Evolutionary conservation across 2,797 vertebrate genomes (phyloP).

Genomic region (Acanthurus tractus): DNA sequence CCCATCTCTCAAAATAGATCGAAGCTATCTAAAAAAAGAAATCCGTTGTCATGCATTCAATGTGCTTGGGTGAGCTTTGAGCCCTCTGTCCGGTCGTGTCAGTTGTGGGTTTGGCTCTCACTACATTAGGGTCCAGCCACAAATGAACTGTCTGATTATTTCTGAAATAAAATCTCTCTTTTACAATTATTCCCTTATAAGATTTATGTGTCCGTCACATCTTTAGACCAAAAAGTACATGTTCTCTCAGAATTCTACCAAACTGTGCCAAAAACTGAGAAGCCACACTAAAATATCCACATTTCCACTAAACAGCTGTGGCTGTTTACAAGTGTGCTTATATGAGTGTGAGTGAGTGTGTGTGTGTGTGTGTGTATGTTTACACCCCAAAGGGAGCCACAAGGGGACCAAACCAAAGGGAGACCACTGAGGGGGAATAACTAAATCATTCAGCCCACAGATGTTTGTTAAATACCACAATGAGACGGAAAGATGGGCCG

Average conservation of each 20-base stretch:
- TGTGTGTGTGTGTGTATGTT: constrained; percentile 20
- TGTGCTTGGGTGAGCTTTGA: constrained; percentile 42
- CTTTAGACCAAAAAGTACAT: constrained; percentile 2
- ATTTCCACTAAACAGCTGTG: constrained; percentile 63
- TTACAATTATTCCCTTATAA: background rate
- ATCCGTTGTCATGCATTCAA: constrained; percentile 65
- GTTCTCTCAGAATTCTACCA: constrained; percentile 6
- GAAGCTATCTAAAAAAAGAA: constrained; percentile 72
- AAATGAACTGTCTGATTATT: background rate
- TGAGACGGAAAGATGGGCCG: constrained; percentile 49
- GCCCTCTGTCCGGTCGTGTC: constrained; percentile 30
- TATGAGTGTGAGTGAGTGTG: constrained; percentile 24
- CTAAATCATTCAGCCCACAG: constrained; percentile 73
- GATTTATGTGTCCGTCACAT: background rate
- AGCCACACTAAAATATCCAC: constrained; percentile 49
- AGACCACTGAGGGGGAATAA: constrained; percentile 74
- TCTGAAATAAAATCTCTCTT: background rate
- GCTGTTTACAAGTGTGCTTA: constrained; percentile 61
- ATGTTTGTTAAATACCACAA: constrained; percentile 74
- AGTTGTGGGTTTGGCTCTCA: constrained; percentile 24
- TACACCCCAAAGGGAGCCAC: constrained; percentile 59
- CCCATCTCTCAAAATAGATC: constrained; percentile 79
- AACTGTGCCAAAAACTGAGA: constrained; percentile 32
- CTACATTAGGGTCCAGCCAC: background rate
- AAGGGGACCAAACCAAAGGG: constrained; percentile 66